Conservation (phyloP, 2,888 invertebrate species). For the Andrena minutula region DNA sequence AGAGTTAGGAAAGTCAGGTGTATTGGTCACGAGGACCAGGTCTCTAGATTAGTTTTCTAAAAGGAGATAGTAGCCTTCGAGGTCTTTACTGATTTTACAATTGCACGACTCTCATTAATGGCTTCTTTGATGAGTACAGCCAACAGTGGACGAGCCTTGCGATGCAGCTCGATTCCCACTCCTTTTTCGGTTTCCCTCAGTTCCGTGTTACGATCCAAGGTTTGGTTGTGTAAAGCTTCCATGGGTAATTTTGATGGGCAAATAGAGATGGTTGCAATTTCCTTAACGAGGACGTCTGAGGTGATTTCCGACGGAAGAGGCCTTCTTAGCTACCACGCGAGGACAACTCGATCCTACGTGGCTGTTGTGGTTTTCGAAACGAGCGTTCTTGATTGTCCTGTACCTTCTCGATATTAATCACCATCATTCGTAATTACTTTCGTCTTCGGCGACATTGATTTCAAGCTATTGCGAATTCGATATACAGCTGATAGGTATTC, state of each 20-base stretch:
- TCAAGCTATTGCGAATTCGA: no score
- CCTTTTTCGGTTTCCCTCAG: background rate
- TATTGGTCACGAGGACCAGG: no score
- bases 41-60: no score
- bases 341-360: constrained; percentile 27
- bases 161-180: background rate
- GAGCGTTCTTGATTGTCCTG: background rate
- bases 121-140: background rate
- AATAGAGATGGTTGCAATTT: constrained; percentile 50
- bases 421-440: constrained; percentile 21
- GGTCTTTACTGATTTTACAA: background rate
- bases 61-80: no score
- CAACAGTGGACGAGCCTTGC: background rate
- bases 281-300: constrained; percentile 43
- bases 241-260: constrained; percentile 4
- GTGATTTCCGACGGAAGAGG: constrained; percentile 48
- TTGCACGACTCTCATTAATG: background rate
- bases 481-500: no score
- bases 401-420: background rate
- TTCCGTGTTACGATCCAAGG: constrained; percentile 3
- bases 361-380: constrained; percentile 13
- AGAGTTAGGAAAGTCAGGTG: no score
- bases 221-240: background rate
- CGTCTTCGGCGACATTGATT: no score
- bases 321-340: constrained; percentile 42